Evolutionary conservation across 2,888 invertebrate species (phyloP).

Genomic region (Sesamia inferens): DNA sequence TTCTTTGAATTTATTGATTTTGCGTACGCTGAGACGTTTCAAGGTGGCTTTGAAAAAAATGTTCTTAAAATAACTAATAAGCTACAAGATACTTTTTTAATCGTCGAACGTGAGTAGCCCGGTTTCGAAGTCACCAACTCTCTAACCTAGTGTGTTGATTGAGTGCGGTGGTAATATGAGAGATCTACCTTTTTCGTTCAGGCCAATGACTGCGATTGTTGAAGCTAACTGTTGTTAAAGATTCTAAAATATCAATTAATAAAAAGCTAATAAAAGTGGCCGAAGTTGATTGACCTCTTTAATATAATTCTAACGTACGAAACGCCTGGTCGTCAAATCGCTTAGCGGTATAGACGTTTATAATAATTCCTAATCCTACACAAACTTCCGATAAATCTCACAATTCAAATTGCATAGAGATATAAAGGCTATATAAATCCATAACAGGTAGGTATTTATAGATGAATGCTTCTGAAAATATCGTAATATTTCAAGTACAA

Average conservation of each 20-base stretch:
- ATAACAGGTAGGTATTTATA: too few species aligned
- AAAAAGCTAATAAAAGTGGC: slow-evolving; percentile 30
- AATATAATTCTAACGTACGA: slow-evolving; percentile 49
- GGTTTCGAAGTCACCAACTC: background rate
- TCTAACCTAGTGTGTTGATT: background rate
- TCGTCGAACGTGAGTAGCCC: background rate
- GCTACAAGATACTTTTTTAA: background rate
- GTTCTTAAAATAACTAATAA: background rate
- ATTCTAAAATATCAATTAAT: slow-evolving; percentile 26
- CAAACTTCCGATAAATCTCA: background rate
- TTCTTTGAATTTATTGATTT: slow-evolving; percentile 4
- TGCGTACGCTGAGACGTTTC: background rate
- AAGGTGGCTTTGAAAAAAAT: background rate
- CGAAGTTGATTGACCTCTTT: slow-evolving; percentile 56
- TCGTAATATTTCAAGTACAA: background rate
- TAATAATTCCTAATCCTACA: slow-evolving; percentile 9
- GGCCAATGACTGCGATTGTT: slow-evolving; percentile 30
- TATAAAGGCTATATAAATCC: background rate
- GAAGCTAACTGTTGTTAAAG: slow-evolving; percentile 22
- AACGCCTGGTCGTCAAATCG: slow-evolving; percentile 17
- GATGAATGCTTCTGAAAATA: background rate
- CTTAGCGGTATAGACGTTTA: slow-evolving; percentile 16
- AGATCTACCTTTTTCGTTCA: slow-evolving; percentile 14
- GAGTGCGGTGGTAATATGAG: background rate
- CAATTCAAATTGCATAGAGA: background rate